Evolutionary conservation across 2,113 vertebrate species (phyloP).

Genomic region (Taurulus bubalis): DNA sequence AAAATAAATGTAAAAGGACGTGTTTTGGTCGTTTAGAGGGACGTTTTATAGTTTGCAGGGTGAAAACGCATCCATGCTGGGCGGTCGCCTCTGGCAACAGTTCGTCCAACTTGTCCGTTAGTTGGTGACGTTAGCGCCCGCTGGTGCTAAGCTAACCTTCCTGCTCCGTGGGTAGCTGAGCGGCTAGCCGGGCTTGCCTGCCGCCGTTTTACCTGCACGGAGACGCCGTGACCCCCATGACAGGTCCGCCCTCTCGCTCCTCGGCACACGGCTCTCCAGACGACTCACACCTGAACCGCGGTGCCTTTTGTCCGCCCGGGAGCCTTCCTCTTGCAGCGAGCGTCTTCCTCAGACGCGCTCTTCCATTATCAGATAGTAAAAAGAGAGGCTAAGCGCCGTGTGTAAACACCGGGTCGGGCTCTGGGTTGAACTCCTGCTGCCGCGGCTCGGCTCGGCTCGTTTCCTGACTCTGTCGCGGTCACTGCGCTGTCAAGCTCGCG

Average conservation of each 20-base stretch:
- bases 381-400: background rate
- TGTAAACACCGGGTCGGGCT: conserved; percentile 9
- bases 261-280: background rate
- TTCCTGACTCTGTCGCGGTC: conserved; percentile 54
- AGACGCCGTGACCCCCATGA: conserved; percentile 27
- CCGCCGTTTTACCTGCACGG: conserved; percentile 53
- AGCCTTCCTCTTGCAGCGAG: background rate
- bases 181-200: conserved; percentile 24
- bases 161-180: conserved; percentile 33
- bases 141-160: conserved; percentile 28
- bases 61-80: background rate
- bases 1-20: background rate
- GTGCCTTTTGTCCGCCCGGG: background rate
- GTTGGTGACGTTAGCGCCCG: background rate
- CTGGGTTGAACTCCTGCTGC: conserved; percentile 4
- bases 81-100: background rate
- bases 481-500: background rate
- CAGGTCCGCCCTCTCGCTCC: background rate
- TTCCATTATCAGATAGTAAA: conserved; percentile 21
- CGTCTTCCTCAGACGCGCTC: fast-evolving
- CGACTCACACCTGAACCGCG: background rate
- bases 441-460: background rate
- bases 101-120: background rate
- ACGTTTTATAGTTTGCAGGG: fast-evolving
- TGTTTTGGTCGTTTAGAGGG: fast-evolving